phyloP scores from a whole-genome alignment of 92 coral and sea anemone genomes.

The Siderastrea radians region DNA sequence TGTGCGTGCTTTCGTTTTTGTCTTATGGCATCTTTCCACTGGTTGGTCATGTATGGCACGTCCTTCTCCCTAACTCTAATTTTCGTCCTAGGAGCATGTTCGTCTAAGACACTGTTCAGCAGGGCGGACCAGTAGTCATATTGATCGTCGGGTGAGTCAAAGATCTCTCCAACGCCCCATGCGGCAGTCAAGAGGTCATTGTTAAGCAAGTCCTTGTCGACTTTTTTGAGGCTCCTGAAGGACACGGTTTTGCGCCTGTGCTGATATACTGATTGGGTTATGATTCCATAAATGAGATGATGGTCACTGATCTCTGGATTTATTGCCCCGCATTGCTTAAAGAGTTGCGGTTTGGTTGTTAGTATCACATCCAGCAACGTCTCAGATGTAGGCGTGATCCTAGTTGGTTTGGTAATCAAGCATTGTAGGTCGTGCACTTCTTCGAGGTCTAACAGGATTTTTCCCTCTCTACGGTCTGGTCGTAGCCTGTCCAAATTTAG shows the following conservation, averaged over 20 bases:
- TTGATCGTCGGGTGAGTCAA: slow-evolving; percentile 40
- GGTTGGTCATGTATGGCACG: slow-evolving; percentile 65
- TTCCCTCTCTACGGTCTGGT: slow-evolving; percentile 43
- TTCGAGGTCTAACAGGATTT: slow-evolving; percentile 49
- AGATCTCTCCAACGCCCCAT: slow-evolving; percentile 70
- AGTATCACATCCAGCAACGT: slow-evolving; percentile 43
- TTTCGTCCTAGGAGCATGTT: slow-evolving; percentile 46
- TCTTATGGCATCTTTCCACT: slow-evolving; percentile 63
- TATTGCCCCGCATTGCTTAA: slow-evolving; percentile 34
- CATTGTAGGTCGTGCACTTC: slow-evolving; percentile 2
- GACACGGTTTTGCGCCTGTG: slow-evolving; percentile 45
- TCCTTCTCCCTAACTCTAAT: slow-evolving; percentile 68
- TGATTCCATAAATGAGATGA: slow-evolving; percentile 50
- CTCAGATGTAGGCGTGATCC: slow-evolving; percentile 32
- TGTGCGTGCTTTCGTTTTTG: slow-evolving; percentile 53
- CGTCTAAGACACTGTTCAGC: slow-evolving; percentile 39
- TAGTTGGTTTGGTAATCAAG: background rate
- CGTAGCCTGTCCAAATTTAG: slow-evolving; percentile 53
- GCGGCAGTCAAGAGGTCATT: slow-evolving; percentile 52
- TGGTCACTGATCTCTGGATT: slow-evolving; percentile 69
- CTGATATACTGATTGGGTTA: slow-evolving; percentile 32
- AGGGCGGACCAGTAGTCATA: slow-evolving; percentile 48
- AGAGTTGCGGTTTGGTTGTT: slow-evolving; percentile 34
- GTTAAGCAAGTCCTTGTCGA: slow-evolving; percentile 54
- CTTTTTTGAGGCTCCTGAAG: slow-evolving; percentile 48